A percentile compares a stretch with the other conserved stretches of the same genome.
These are phyloP conservation scores for Montipora sp. DNA, from an alignment of 64 coral and sea anemone species.

Conservation along the genomic window DNA sequence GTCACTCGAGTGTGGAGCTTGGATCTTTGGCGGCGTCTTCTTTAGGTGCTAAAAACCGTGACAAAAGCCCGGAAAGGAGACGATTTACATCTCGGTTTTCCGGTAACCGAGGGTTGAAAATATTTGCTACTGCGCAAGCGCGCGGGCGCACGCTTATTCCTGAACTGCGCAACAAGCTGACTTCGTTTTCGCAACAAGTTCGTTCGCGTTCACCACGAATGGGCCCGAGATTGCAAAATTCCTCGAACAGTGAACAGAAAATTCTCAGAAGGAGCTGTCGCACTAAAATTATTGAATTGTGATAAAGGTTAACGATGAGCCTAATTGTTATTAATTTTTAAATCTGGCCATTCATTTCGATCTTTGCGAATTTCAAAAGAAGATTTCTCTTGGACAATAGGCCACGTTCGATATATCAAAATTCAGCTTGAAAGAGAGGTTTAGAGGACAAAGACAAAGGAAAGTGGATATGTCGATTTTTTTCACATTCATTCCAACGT, in stretches of 20 bases:
- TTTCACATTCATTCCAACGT: no score
- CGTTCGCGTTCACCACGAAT: slow-evolving; percentile 57
- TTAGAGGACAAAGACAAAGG: no score
- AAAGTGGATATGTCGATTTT: no score
- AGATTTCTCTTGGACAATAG: no score
- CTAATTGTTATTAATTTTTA: no score
- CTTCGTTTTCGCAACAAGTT: slow-evolving; percentile 50
- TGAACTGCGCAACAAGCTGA: slow-evolving; percentile 71
- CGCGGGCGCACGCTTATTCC: slow-evolving; percentile 48
- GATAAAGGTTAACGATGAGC: not conserved
- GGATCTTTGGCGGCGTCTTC: not conserved
- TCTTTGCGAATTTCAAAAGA: no score
- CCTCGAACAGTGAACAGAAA: slow-evolving; percentile 1
- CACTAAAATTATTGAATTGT: slow-evolving; percentile 74
- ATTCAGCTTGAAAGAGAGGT: no score
- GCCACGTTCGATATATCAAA: no score
- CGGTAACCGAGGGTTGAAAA: slow-evolving; percentile 41
- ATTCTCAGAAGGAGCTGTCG: slow-evolving; percentile 31
- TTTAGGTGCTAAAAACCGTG: not conserved
- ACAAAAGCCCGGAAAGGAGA: slow-evolving; percentile 28
- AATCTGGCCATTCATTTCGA: no score
- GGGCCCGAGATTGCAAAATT: slow-evolving; percentile 4
- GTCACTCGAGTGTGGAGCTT: slow-evolving; percentile 20
- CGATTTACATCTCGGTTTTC: slow-evolving; percentile 44
- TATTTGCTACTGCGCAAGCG: slow-evolving; percentile 71